Conservation (phyloP, 2,797 vertebrate species). For the Ataeniobius toweri region DNA sequence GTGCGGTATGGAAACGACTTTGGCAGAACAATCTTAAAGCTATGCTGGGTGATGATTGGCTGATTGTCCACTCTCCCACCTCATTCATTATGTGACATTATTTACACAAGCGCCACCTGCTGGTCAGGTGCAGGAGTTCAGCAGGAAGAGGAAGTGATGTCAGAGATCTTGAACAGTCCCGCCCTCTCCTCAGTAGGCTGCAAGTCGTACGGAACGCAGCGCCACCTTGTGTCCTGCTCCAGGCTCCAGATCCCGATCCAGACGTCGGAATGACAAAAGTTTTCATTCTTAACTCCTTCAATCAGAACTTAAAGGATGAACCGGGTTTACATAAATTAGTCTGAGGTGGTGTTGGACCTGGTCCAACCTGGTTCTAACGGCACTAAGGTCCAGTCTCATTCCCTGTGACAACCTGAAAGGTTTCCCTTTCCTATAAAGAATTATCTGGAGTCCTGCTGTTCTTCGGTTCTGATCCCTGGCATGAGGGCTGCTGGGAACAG, state of each 20-base stretch:
- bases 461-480: no score
- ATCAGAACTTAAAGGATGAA: neutral
- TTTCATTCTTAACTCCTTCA: neutral
- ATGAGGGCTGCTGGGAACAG: no score
- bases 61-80: constrained; percentile 60
- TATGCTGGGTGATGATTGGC: constrained; percentile 70
- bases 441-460: no score
- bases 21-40: constrained; percentile 79
- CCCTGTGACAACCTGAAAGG: neutral
- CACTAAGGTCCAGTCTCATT: neutral
- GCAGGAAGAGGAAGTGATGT: constrained; percentile 52
- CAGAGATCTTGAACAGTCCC: constrained; percentile 41
- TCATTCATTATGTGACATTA: constrained; percentile 57
- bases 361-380: neutral
- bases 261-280: neutral
- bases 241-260: constrained; percentile 22
- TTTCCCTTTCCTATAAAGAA: neutral
- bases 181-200: constrained; percentile 29
- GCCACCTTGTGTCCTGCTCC: constrained; percentile 24
- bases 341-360: neutral
- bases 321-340: neutral
- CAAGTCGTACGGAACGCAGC: neutral
- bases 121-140: constrained; percentile 55
- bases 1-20: constrained; percentile 54
- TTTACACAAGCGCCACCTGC: constrained; percentile 34